Conservation (phyloP, 2,113 vertebrate species). For the Bufo gargarizans region DNA sequence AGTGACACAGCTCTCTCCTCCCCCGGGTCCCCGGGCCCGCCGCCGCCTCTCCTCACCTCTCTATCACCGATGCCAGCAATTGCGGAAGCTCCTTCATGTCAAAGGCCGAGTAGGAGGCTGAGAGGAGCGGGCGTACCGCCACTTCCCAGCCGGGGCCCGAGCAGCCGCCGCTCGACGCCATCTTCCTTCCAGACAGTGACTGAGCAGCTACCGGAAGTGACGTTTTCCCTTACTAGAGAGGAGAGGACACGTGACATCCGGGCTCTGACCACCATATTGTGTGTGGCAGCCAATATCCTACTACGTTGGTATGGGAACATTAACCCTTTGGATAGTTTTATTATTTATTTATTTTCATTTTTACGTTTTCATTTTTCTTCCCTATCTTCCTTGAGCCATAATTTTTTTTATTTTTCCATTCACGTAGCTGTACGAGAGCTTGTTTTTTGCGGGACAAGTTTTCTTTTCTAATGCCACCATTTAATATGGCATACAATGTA, state of each 20-base stretch:
- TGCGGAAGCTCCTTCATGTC: conserved; percentile 96
- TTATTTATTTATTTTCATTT: too few species aligned
- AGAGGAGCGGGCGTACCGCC: conserved; percentile 91
- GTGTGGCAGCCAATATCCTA: neutral
- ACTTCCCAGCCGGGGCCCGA: conserved; percentile 88
- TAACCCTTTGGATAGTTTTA: too few species aligned
- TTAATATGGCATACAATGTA: too few species aligned
- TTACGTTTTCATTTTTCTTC: too few species aligned
- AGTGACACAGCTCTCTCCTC: conserved; percentile 56
- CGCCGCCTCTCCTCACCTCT: conserved; percentile 78
- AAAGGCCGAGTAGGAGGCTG: conserved; percentile 96
- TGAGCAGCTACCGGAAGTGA: conserved; percentile 64
- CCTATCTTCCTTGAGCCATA: too few species aligned
- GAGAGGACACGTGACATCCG: conserved; percentile 74
- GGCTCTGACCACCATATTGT: conserved; percentile 19
- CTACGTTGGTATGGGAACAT: neutral
- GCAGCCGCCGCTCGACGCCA: conserved; percentile 91
- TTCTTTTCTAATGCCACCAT: too few species aligned
- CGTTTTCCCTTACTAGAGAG: conserved; percentile 49
- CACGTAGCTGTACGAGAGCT: too few species aligned
- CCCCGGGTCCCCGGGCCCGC: neutral
- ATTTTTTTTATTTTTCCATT: too few species aligned
- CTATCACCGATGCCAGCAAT: conserved; percentile 93
- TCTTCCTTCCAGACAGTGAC: conserved; percentile 70
- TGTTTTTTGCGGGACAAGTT: too few species aligned